These are phyloP conservation scores for Elegia similella DNA, from an alignment of 2,888 invertebrate genomes.

Conservation along the genomic window DNA sequence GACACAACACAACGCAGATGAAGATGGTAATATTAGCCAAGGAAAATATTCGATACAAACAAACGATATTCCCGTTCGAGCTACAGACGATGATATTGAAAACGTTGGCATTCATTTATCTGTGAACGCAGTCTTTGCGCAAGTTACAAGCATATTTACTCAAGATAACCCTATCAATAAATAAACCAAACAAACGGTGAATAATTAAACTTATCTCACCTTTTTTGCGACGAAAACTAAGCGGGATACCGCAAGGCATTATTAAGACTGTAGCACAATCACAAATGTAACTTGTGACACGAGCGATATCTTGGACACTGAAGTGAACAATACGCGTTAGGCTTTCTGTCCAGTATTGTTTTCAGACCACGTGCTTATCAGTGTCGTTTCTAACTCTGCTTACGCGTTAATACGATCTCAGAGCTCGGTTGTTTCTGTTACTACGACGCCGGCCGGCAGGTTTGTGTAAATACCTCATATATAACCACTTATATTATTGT, in stretches of 20 bases:
- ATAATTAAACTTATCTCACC: constrained; percentile 33
- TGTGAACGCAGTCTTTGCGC: background rate
- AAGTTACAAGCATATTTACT: background rate
- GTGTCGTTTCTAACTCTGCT: constrained; percentile 34
- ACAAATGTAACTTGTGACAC: constrained; percentile 56
- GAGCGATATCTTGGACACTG: constrained; percentile 66
- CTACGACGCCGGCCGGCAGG: background rate
- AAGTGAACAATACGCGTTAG: constrained; percentile 57
- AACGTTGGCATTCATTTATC: background rate
- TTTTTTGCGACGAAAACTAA: constrained; percentile 56
- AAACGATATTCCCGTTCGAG: background rate
- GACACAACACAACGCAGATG: background rate
- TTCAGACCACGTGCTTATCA: constrained; percentile 68
- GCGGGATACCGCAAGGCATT: constrained; percentile 51
- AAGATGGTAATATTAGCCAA: background rate
- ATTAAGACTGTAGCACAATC: constrained; percentile 32
- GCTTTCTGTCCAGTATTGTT: constrained; percentile 33
- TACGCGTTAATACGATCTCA: constrained; percentile 11
- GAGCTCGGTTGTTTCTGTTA: constrained; percentile 10
- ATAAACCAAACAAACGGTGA: constrained; percentile 15
- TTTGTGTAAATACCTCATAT: background rate
- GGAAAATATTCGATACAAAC: background rate
- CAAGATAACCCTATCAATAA: constrained; percentile 11
- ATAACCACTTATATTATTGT: background rate
- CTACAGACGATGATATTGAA: background rate